phyloP scores from a whole-genome alignment of 2,888 invertebrate species.

The Diloba caeruleocephala region DNA sequence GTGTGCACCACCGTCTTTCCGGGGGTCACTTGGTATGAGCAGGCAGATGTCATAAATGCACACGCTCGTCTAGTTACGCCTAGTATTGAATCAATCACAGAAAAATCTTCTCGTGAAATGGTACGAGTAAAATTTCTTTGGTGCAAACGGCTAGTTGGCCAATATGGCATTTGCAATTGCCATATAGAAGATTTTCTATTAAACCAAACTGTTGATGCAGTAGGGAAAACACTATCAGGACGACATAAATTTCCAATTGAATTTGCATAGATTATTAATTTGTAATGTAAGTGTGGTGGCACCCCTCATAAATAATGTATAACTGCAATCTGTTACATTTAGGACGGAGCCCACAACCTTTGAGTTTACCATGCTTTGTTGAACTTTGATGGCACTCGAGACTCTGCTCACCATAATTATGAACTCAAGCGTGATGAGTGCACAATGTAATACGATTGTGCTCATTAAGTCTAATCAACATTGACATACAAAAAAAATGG shows the following conservation, averaged over 20 bases:
- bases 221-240: background rate
- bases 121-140: too few relatives aligned
- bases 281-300: slow-evolving; percentile 16
- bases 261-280: slow-evolving; percentile 42
- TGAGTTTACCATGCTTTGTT: slow-evolving; percentile 39
- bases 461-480: background rate
- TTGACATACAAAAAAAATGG: too few relatives aligned
- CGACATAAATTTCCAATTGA: slow-evolving; percentile 13
- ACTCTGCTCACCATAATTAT: slow-evolving; percentile 1
- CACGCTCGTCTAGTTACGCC: too few relatives aligned
- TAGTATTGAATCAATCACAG: too few relatives aligned
- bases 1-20: too few relatives aligned
- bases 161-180: background rate
- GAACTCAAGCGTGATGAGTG: slow-evolving; percentile 11
- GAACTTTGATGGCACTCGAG: slow-evolving; percentile 29
- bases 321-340: slow-evolving; percentile 42
- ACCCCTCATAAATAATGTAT: slow-evolving; percentile 42
- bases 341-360: slow-evolving; percentile 26
- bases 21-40: too few relatives aligned
- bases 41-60: too few relatives aligned
- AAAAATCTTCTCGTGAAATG: too few relatives aligned
- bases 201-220: background rate
- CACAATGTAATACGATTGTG: slow-evolving; percentile 18
- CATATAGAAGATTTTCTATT: background rate
- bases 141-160: background rate